phyloP scores from a whole-genome alignment of 1,140 invertebrate species.

The Rhynchophorus ferrugineus region DNA sequence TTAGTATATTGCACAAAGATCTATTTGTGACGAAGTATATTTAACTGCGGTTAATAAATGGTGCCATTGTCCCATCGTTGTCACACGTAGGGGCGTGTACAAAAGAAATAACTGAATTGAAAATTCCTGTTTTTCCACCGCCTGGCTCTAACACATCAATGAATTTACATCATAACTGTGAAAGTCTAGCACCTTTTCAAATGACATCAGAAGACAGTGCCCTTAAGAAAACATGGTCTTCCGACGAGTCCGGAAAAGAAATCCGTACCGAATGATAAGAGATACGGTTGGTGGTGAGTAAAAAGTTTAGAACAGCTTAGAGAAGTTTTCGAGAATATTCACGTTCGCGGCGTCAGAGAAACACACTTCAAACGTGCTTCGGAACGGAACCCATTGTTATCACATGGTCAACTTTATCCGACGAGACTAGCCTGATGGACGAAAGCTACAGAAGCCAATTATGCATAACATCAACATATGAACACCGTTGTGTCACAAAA shows the following conservation, averaged over 20 bases:
- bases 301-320: slow-evolving; percentile 67
- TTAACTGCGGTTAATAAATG: slow-evolving; percentile 36
- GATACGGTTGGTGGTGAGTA: slow-evolving; percentile 89
- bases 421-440: too few relatives aligned
- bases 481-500: too few relatives aligned
- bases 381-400: too few relatives aligned
- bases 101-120: slow-evolving; percentile 45
- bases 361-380: slow-evolving; percentile 74
- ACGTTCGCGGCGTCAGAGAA: slow-evolving; percentile 81
- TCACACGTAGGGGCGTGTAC: slow-evolving; percentile 35
- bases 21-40: slow-evolving; percentile 47
- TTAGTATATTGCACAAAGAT: slow-evolving; percentile 55
- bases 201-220: slow-evolving; percentile 66
- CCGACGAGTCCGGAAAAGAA: slow-evolving; percentile 57
- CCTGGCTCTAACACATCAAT: slow-evolving; percentile 37
- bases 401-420: too few relatives aligned
- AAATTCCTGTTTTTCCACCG: slow-evolving; percentile 55
- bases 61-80: slow-evolving; percentile 33
- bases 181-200: slow-evolving; percentile 66
- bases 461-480: too few relatives aligned
- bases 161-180: slow-evolving; percentile 50
- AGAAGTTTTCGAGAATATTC: slow-evolving; percentile 60
- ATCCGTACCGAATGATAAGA: slow-evolving; percentile 56
- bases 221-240: slow-evolving; percentile 63
- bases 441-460: too few relatives aligned